Evolutionary conservation across 2,888 invertebrate genomes (phyloP).

Genomic region (Campopleginae sp.): DNA sequence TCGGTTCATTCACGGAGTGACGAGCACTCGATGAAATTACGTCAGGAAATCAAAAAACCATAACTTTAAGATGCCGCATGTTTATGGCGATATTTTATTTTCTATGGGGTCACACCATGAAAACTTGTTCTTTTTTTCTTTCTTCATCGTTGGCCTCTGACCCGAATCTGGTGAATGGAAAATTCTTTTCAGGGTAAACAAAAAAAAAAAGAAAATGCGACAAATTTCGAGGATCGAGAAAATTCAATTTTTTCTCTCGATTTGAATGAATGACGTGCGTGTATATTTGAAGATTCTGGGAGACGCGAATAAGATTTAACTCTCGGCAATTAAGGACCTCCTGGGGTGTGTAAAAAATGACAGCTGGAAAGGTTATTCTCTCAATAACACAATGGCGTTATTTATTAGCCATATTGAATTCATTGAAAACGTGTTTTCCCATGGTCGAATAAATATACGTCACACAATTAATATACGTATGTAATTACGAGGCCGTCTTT

Average conservation of each 20-base stretch:
- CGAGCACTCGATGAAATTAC: not conserved
- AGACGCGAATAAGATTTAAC: not conserved
- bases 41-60: not conserved
- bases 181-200: not conserved
- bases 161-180: not conserved
- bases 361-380: not conserved
- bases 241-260: not conserved
- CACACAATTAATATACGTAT: slow-evolving; percentile 26
- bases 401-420: slow-evolving; percentile 4
- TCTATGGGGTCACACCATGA: too few relatives aligned
- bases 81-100: too few relatives aligned
- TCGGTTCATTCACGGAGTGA: not conserved
- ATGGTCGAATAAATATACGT: slow-evolving; percentile 2
- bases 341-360: not conserved
- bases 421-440: slow-evolving; percentile 9
- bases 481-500: slow-evolving; percentile 14
- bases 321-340: not conserved
- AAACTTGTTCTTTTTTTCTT: too few relatives aligned
- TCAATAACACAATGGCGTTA: not conserved
- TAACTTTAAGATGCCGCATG: not conserved
- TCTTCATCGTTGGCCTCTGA: not conserved
- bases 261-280: not conserved
- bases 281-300: not conserved
- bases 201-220: not conserved
- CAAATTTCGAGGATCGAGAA: not conserved